Base-by-base conservation (phyloP, 1,140 invertebrate genomes). In the Acarapis woodi region DNA sequence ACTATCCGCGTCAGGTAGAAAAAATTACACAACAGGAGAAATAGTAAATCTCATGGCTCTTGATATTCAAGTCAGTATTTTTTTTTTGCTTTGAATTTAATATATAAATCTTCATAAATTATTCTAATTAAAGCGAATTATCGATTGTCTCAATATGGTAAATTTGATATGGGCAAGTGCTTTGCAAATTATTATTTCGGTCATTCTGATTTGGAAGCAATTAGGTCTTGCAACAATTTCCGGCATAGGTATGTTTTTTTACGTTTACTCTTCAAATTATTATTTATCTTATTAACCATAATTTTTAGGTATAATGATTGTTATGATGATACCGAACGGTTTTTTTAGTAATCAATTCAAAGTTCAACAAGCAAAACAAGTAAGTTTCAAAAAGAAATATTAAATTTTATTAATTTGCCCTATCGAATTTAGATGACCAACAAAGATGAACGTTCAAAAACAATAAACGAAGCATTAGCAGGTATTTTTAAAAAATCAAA, bases 261-360 rank as follows among this genome's bases (percentile, higher is more conserved):
- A n/a, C 70, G 32, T 26, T 26, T 26, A n/a, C n/a, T 26, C 8
- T 8, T 26, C n/a, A 26, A 26, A 26, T 26, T 8, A 26, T n/a
- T 26, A 26, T 26, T 26, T 28, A 29, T 21, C 16, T 38, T 3
- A 28, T n/a, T n/a, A n/a, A n/a, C n/a, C n/a, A n/a, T n/a, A n/a
- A n/a, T n/a, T n/a, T n/a, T n/a, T n/a, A n/a, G n/a, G 39, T 14
- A 41, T 59, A 14, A 45, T 60, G 31, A 35, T 58, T 23, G 64
- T 87, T 35, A 60, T 88, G 22, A 78, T 88, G 44, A 82, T 82
- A 0, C 54, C 88, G 4, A 93, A 93, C 57, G 76, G 72, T 4
- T 58, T 74, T 32, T 73, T 94, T 42, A 80, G 80, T 2, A 75
- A 71, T 52, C 71, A 71, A 53, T 68, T 64, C 4, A 57, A 58